Conservation (phyloP, 1,140 invertebrate species). For the Achroia grisella region DNA sequence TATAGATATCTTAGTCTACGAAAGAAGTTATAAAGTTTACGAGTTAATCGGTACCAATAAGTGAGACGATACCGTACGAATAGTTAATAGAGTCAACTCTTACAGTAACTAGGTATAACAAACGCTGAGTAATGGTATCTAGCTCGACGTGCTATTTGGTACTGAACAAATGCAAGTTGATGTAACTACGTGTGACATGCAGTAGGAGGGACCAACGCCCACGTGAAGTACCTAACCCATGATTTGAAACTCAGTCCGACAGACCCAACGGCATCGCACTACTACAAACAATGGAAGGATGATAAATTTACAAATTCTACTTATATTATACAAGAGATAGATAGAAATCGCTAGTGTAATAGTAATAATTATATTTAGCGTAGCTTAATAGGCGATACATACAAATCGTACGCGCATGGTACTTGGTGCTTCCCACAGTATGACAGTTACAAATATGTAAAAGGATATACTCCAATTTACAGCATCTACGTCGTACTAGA, state of each 20-base stretch:
- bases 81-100: slow-evolving; percentile 32
- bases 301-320: slow-evolving; percentile 57
- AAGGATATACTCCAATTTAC: slow-evolving; percentile 21
- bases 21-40: slow-evolving; percentile 56
- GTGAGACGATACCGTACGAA: slow-evolving; percentile 13
- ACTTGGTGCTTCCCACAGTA: slow-evolving; percentile 46
- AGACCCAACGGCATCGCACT: neutral
- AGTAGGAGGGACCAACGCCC: neutral
- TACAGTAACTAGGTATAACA: slow-evolving; percentile 30
- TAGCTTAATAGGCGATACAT: slow-evolving; percentile 35
- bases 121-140: slow-evolving; percentile 43
- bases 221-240: slow-evolving; percentile 3
- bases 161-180: slow-evolving; percentile 61
- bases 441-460: slow-evolving; percentile 27
- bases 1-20: slow-evolving; percentile 58
- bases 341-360: slow-evolving; percentile 60
- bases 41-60: slow-evolving; percentile 10
- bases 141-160: slow-evolving; percentile 59
- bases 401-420: slow-evolving; percentile 30
- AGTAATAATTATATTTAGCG: slow-evolving; percentile 33
- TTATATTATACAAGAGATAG: slow-evolving; percentile 54
- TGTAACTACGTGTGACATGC: slow-evolving; percentile 38
- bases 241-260: neutral
- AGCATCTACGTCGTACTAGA: slow-evolving; percentile 39
- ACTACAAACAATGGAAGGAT: slow-evolving; percentile 43